A percentile compares a stretch with the other conserved stretches of the same genome.
Evolutionary conservation across 2,797 vertebrate genomes (phyloP).

Genomic region (Poecilia velifera): DNA sequence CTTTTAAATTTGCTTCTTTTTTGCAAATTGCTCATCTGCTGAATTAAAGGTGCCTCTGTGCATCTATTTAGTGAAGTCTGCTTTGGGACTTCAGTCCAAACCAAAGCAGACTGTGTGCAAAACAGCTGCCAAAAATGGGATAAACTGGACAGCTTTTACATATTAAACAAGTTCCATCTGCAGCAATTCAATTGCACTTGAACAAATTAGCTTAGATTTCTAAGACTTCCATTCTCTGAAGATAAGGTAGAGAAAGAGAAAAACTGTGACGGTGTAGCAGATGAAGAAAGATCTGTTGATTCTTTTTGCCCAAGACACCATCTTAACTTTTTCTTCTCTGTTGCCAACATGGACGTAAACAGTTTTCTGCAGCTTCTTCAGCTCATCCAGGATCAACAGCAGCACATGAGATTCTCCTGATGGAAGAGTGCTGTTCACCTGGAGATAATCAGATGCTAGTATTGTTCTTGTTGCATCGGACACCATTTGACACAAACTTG

Average conservation of each 20-base stretch:
- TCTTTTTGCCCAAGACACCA: conserved; percentile 42
- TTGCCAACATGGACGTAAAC: conserved; percentile 14
- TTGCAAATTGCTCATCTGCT: neutral
- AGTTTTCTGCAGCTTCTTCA: conserved; percentile 56
- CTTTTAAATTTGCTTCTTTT: neutral
- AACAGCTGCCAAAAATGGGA: neutral
- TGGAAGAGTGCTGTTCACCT: conserved; percentile 38
- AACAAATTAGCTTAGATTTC: neutral
- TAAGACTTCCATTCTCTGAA: conserved; percentile 63
- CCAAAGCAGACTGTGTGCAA: neutral
- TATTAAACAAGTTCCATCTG: neutral
- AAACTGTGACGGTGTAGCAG: conserved; percentile 55
- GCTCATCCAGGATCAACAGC: conserved; percentile 65
- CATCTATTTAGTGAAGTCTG: neutral
- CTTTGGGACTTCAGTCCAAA: neutral
- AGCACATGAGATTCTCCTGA: conserved; percentile 43
- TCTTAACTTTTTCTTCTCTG: conserved; percentile 11
- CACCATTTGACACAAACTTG: neutral
- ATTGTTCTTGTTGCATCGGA: neutral
- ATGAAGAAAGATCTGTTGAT: conserved; percentile 68
- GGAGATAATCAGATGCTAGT: conserved; percentile 14
- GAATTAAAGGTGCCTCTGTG: neutral
- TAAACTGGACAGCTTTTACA: neutral
- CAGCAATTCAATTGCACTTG: neutral
- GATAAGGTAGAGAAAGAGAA: conserved; percentile 65